phyloP scores from a whole-genome alignment of 2,797 vertebrate species.

The Enteromius anoplus region DNA sequence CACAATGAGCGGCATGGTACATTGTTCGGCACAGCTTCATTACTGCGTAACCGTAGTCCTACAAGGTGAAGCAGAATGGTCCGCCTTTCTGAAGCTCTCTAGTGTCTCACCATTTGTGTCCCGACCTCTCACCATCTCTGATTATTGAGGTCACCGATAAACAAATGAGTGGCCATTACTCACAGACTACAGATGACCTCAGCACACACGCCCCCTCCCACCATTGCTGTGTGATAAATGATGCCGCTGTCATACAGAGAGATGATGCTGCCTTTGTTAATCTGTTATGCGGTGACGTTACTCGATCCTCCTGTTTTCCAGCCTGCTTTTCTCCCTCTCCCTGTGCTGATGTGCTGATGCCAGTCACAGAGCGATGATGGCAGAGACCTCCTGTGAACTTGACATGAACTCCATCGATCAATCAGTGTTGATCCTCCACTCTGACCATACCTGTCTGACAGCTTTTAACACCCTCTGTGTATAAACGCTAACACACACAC shows the following conservation, averaged over 20 bases:
- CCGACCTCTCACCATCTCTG: conserved; percentile 51
- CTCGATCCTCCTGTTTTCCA: conserved; percentile 47
- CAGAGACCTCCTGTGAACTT: conserved; percentile 80
- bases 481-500: conserved; percentile 57
- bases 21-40: conserved; percentile 42
- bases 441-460: conserved; percentile 76
- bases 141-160: conserved; percentile 52
- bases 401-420: conserved; percentile 77
- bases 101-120: conserved; percentile 45
- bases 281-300: conserved; percentile 55
- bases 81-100: conserved; percentile 31
- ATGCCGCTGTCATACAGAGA: conserved; percentile 55
- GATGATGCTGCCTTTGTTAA: conserved; percentile 54
- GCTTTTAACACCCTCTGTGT: conserved; percentile 70
- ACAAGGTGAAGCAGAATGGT: conserved; percentile 19
- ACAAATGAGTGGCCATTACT: conserved; percentile 56
- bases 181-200: conserved; percentile 57
- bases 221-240: conserved; percentile 54
- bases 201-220: conserved; percentile 47
- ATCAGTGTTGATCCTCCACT: conserved; percentile 75
- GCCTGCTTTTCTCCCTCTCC: conserved; percentile 35
- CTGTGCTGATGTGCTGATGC: conserved; percentile 69
- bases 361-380: conserved; percentile 76
- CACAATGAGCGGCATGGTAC: conserved; percentile 14
- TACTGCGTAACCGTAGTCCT: conserved; percentile 32